These are phyloP conservation scores for Chrysocyon brachyurus DNA, from an alignment of 2,797 vertebrate species.

Conservation along the genomic window DNA sequence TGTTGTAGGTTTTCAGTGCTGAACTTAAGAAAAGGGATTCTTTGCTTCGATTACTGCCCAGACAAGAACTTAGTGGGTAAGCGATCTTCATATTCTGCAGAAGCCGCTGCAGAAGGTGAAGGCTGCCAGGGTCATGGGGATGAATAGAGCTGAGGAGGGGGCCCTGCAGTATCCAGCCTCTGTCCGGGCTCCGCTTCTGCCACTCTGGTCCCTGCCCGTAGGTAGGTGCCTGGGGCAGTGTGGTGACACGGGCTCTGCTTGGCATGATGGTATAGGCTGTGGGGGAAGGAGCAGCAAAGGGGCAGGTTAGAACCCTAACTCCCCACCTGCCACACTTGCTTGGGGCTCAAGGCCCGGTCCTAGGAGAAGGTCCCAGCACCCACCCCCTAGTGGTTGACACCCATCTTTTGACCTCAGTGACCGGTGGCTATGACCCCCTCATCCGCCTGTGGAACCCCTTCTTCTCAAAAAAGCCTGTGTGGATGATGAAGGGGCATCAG, in stretches of 20 bases:
- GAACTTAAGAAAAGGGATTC: slow-evolving; percentile 86
- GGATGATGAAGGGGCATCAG: slow-evolving; percentile 85
- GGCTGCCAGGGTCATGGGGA: neutral
- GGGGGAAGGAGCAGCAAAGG: neutral
- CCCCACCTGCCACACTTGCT: neutral
- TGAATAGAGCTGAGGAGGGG: neutral
- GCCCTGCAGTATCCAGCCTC: neutral
- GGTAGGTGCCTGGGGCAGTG: neutral
- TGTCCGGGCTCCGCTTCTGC: neutral
- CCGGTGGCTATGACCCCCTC: slow-evolving; percentile 83
- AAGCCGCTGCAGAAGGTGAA: neutral
- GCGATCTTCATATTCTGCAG: slow-evolving; percentile 44
- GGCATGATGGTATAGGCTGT: neutral
- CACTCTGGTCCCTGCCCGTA: neutral
- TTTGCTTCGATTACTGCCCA: slow-evolving; percentile 87
- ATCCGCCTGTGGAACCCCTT: slow-evolving; percentile 86
- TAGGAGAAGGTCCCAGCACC: neutral
- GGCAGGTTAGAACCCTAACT: rapidly evolving
- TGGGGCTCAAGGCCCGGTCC: neutral
- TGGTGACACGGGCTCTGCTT: neutral
- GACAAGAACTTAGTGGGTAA: slow-evolving; percentile 86
- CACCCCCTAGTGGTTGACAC: neutral
- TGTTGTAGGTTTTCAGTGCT: slow-evolving; percentile 74
- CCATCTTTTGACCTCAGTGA: slow-evolving; percentile 74
- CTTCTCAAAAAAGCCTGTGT: slow-evolving; percentile 81